Percentiles rank a stretch among this genome's conserved stretches.
Evolutionary conservation across 2,797 vertebrate genomes (phyloP).

Genomic region (Kryptopterus vitreolus): DNA sequence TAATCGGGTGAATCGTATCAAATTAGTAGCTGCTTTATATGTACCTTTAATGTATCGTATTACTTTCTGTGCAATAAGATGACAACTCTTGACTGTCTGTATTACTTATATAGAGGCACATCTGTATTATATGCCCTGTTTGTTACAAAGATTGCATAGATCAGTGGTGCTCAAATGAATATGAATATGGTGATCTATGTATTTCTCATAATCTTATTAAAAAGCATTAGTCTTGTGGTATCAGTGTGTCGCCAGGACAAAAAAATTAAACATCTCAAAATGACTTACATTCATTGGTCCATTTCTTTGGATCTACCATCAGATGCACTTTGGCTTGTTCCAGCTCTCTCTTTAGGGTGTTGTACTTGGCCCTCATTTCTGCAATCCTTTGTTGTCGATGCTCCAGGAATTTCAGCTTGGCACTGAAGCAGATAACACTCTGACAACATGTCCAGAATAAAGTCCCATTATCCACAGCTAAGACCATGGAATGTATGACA

Average conservation of each 20-base stretch:
- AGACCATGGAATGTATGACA: background rate
- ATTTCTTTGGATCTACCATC: conserved; percentile 85
- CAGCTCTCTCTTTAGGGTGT: conserved; percentile 86
- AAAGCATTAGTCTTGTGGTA: background rate
- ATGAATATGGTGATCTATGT: background rate
- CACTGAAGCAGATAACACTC: conserved; percentile 85
- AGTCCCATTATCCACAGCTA: conserved; percentile 34
- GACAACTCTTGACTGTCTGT: no score
- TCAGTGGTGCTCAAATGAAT: no score
- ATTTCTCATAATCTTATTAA: background rate
- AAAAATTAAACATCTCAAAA: background rate
- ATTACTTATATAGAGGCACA: no score
- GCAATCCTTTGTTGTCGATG: conserved; percentile 86
- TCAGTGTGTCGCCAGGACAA: background rate
- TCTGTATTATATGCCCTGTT: no score
- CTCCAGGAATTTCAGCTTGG: conserved; percentile 88
- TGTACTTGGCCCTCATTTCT: conserved; percentile 84
- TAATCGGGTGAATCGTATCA: no score
- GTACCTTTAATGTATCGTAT: no score
- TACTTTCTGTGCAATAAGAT: no score
- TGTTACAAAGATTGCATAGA: no score
- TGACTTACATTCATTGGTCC: conserved; percentile 90
- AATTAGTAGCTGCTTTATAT: no score
- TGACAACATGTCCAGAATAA: conserved; percentile 59
- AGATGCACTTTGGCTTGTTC: conserved; percentile 84